Percentiles rank a stretch among this genome's conserved stretches.
Conservation (phyloP, 2,113 vertebrate genomes). For the Sinocyclocheilus grahami region DNA sequence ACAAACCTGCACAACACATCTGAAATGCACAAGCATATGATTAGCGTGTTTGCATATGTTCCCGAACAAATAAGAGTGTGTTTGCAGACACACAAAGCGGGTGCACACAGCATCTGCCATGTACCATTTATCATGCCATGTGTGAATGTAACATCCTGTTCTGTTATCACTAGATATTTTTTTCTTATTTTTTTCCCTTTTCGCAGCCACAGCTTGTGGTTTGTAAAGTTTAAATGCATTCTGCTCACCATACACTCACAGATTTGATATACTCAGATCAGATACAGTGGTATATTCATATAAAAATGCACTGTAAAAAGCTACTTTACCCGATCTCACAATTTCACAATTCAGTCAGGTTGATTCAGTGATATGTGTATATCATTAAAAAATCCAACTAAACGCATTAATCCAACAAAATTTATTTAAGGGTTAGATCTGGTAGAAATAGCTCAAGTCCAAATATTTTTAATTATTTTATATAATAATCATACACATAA, state of each 20-base stretch:
- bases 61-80: background rate
- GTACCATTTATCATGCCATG: background rate
- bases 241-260: background rate
- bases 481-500: no score
- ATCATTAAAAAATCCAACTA: no score
- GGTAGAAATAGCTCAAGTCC: no score
- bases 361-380: background rate
- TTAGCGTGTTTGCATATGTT: background rate
- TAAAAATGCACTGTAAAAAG: background rate
- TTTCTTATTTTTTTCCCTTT: background rate
- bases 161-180: conserved; percentile 3
- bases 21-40: background rate
- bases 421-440: no score
- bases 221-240: background rate
- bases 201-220: background rate
- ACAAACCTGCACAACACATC: background rate
- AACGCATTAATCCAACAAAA: no score
- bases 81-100: background rate
- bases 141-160: background rate
- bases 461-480: no score
- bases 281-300: background rate
- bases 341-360: background rate
- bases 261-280: background rate
- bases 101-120: background rate
- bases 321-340: background rate